Conservation (phyloP, 2,113 vertebrate species). For the Macquaria australasica region DNA sequence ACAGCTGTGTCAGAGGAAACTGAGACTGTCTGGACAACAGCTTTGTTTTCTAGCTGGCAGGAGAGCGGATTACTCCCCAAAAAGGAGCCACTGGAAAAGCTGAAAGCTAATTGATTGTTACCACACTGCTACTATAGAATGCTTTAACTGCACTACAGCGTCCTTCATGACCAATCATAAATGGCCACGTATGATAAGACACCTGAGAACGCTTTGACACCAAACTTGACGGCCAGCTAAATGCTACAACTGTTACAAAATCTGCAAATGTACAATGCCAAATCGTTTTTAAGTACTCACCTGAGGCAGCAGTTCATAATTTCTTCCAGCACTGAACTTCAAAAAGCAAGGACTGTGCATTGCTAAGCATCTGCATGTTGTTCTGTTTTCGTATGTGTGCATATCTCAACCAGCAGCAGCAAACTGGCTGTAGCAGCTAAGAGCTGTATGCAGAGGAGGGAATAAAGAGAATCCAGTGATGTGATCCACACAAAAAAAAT, state of each 20-base stretch:
- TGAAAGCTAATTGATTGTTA: neutral
- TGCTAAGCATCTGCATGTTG: slow-evolving; percentile 44
- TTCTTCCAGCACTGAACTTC: slow-evolving; percentile 55
- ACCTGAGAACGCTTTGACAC: neutral
- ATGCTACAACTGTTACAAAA: neutral
- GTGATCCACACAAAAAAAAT: slow-evolving; percentile 50
- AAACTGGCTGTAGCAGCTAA: slow-evolving; percentile 74
- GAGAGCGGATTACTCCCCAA: slow-evolving; percentile 15
- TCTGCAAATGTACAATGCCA: neutral
- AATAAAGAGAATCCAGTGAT: slow-evolving; percentile 72
- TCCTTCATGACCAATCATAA: slow-evolving; percentile 15
- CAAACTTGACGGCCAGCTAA: slow-evolving; percentile 14
- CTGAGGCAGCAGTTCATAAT: slow-evolving; percentile 80
- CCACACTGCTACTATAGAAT: neutral
- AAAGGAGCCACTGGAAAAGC: neutral
- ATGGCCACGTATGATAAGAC: neutral
- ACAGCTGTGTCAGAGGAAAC: slow-evolving; percentile 40
- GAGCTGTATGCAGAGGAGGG: slow-evolving; percentile 77
- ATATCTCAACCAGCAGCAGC: slow-evolving; percentile 63
- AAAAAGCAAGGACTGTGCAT: slow-evolving; percentile 33
- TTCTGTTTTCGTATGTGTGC: slow-evolving; percentile 44
- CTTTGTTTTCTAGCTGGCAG: slow-evolving; percentile 29
- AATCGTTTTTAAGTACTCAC: slow-evolving; percentile 67
- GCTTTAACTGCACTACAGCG: neutral
- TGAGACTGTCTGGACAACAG: neutral